Conservation (phyloP, 2,888 invertebrate species). For the Phaedon cochleariae region DNA sequence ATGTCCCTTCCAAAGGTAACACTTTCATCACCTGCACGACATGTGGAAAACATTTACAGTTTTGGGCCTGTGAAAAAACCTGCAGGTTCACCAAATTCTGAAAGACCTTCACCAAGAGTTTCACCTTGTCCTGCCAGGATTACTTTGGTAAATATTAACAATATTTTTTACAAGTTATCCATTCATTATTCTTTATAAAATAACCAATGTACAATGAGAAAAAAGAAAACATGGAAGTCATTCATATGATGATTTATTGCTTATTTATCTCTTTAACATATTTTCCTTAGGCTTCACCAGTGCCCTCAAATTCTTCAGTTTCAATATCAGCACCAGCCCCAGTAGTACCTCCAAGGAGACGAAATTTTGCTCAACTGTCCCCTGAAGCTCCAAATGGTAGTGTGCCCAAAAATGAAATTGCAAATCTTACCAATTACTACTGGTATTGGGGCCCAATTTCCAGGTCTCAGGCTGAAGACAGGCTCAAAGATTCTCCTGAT, state of each 20-base stretch:
- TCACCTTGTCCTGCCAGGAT: neutral
- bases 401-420: constrained; percentile 53
- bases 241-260: neutral
- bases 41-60: constrained; percentile 41
- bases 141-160: neutral
- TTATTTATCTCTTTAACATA: no score
- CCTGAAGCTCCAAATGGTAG: constrained; percentile 29
- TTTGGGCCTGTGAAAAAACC: constrained; percentile 34
- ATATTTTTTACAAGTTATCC: no score
- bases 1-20: constrained; percentile 30
- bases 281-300: constrained; percentile 5
- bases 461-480: constrained; percentile 75
- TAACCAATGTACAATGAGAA: no score
- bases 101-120: neutral
- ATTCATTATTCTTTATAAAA: neutral
- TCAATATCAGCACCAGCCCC: constrained; percentile 20
- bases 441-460: constrained; percentile 88
- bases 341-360: constrained; percentile 32
- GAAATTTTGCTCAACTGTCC: constrained; percentile 30
- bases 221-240: no score
- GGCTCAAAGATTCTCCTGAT: constrained; percentile 73
- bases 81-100: constrained; percentile 7
- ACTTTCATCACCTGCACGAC: constrained; percentile 27
- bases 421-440: constrained; percentile 64
- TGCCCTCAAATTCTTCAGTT: neutral